Base-by-base conservation (phyloP, 2,888 invertebrate species). In the Phalera bucephala region DNA sequence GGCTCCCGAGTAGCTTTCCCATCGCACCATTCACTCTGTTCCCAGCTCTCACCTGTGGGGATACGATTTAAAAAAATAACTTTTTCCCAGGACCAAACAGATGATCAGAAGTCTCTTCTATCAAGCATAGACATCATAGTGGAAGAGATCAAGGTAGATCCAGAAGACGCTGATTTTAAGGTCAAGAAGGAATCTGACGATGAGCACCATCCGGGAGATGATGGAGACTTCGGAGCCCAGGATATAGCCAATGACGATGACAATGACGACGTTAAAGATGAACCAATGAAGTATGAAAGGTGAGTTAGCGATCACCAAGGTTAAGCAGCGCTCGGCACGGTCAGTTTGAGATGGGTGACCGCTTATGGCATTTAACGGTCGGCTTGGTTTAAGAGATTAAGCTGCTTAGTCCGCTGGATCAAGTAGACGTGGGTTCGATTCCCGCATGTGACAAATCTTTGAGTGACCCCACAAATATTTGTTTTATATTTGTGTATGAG, bases 241-340 rank as follows among this genome's bases (percentile, higher is more conserved):
- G 17, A 20, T n/a, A 17, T 31, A 9, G 29, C 19, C 5, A n/a
- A 17, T 7, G 12, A 25, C 6, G 27, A 34, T 26, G 39, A 13
- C 15, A 34, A 29, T 22, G 40, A 22, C n/a, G 45, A 37, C 17
- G 41, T 46, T 2, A 40, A 36, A 17, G 43, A 51, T 3, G 52
- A 50, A 17, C 53, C 62, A 1, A 26, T 45, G 1, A 48, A 56
- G 9, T 43, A 58, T 35, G 46, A 55, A 21, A 48, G 45, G 26
- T 53, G 55, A 52, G 15, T 26, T 13, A 2, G 2, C 3, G 8
- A 9, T 22, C 22, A 22, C 7, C n/a, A 4, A 9, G 22, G 8
- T 22, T n/a, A n/a, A n/a, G n/a, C n/a, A n/a, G n/a, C n/a, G n/a
- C n/a, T n/a, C n/a, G n/a, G n/a, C n/a, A n/a, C n/a, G n/a, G n/a